Conservation (phyloP, 2,888 invertebrate species). For the Epirrhoe alternata region DNA sequence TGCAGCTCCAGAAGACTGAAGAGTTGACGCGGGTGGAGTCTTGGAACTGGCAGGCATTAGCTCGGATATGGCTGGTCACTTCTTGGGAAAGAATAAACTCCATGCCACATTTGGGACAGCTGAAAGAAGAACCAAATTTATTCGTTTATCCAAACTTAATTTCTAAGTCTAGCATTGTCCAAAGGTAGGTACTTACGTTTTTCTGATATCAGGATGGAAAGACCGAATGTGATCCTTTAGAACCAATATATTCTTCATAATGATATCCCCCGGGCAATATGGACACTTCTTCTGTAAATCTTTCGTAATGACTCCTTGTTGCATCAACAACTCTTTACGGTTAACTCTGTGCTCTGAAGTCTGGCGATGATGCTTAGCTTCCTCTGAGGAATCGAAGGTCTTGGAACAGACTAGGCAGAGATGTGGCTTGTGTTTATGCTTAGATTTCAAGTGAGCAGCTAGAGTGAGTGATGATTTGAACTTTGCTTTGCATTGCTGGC, state of each 20-base stretch:
- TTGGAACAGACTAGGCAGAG: conserved; percentile 89
- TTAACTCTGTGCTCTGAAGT: conserved; percentile 87
- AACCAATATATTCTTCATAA: conserved; percentile 80
- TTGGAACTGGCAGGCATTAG: conserved; percentile 83
- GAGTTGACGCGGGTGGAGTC: conserved; percentile 50
- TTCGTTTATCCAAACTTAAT: neutral
- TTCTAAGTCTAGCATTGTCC: neutral
- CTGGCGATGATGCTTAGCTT: conserved; percentile 88
- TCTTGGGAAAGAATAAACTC: conserved; percentile 90
- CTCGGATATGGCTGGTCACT: conserved; percentile 88
- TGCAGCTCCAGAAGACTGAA: conserved; percentile 82
- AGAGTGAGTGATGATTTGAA: conserved; percentile 87
- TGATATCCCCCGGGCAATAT: conserved; percentile 81
- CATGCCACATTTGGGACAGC: conserved; percentile 90
- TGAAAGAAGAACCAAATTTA: conserved; percentile 57
- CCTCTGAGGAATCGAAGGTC: conserved; percentile 85
- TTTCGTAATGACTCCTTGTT: conserved; percentile 66
- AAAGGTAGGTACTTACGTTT: conserved; percentile 80
- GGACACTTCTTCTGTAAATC: conserved; percentile 84
- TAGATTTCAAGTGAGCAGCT: conserved; percentile 87
- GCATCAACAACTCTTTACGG: conserved; percentile 73
- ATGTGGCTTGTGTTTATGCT: conserved; percentile 86
- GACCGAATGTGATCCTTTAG: conserved; percentile 87
- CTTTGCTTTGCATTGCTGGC: conserved; percentile 85
- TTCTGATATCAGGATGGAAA: conserved; percentile 86